These are phyloP conservation scores for Lutra lutra DNA, from an alignment of 2,797 vertebrate genomes.

Conservation along the genomic window DNA sequence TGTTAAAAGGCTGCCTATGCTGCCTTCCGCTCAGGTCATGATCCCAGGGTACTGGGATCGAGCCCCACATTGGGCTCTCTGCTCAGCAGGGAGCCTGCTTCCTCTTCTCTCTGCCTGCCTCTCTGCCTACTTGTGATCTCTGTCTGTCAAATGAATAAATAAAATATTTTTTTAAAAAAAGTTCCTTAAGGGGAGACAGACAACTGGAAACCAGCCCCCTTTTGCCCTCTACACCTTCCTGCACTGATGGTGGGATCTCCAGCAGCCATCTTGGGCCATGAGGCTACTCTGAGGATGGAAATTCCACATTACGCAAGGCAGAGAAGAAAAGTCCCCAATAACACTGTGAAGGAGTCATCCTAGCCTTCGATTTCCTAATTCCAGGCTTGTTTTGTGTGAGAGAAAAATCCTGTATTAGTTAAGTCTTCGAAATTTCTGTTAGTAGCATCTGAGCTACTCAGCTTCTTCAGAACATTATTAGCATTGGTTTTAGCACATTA, in stretches of 20 bases:
- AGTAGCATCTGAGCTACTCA: not conserved
- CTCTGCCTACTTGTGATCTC: no score
- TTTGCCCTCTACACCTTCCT: not conserved
- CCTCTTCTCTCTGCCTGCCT: no score
- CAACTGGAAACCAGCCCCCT: not conserved
- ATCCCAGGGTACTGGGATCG: no score
- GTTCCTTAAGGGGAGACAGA: not conserved
- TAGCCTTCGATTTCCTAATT: not conserved
- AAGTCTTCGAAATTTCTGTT: not conserved
- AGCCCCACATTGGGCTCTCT: no score
- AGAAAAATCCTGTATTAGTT: not conserved
- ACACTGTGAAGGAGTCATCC: not conserved
- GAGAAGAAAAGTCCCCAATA: not conserved
- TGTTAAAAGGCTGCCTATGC: conserved; percentile 69
- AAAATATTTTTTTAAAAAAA: not conserved
- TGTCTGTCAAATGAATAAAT: no score
- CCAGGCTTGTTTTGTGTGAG: not conserved
- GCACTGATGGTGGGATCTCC: not conserved
- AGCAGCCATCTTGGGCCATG: not conserved
- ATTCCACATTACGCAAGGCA: not conserved
- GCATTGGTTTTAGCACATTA: not conserved
- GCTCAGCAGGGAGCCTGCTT: no score
- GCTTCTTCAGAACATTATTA: not conserved
- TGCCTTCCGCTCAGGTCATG: not conserved
- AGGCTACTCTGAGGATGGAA: not conserved